phyloP scores from a whole-genome alignment of 2,113 vertebrate species.

The Cariama cristata region DNA sequence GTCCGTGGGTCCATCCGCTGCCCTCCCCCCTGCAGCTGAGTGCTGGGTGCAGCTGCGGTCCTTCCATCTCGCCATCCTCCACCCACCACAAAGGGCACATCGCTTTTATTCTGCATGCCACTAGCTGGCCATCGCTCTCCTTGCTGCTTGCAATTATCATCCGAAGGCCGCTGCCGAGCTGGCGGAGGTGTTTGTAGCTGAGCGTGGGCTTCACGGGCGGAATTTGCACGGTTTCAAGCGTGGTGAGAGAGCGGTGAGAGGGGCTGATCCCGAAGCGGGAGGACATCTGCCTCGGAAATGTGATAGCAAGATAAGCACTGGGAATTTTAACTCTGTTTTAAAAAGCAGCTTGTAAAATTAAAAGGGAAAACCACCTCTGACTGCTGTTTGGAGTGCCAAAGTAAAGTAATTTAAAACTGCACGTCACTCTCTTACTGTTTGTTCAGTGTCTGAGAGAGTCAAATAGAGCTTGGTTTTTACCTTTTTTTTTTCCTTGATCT shows the following conservation, averaged over 20 bases:
- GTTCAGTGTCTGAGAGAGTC: not conserved
- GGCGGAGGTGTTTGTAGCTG: not conserved
- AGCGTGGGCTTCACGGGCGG: rapidly evolving
- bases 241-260: not conserved
- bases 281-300: not conserved
- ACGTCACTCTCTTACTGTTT: not conserved
- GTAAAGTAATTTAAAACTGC: not conserved
- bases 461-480: not conserved
- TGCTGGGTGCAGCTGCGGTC: conserved; percentile 18
- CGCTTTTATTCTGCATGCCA: not conserved
- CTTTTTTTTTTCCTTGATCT: not conserved
- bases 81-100: conserved; percentile 40
- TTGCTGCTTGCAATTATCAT: not conserved
- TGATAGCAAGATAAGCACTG: not conserved
- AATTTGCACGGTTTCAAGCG: not conserved
- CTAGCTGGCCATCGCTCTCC: not conserved
- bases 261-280: not conserved
- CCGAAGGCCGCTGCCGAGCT: not conserved
- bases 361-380: not conserved
- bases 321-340: not conserved
- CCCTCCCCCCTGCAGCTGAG: not conserved
- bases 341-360: not conserved
- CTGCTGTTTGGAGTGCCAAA: not conserved
- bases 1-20: not conserved
- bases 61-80: not conserved